phyloP scores from a whole-genome alignment of 2,797 vertebrate species.

The Sebastes steindachneri region DNA sequence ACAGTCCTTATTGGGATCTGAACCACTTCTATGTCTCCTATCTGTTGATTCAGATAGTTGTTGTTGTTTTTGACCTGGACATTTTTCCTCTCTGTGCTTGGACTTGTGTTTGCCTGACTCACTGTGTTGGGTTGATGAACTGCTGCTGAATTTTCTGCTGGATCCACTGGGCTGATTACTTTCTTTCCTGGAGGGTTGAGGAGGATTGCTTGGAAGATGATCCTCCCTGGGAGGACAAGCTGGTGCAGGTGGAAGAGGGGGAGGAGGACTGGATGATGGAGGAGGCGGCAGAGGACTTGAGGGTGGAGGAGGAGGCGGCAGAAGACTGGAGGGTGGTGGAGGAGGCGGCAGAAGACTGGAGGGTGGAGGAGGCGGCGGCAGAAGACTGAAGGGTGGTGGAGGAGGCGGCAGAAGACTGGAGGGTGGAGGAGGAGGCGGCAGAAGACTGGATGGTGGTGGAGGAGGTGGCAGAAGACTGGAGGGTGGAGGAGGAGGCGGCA shows the following conservation, averaged over 20 bases:
- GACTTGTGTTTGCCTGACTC: conserved; percentile 47
- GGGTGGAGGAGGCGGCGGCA: not conserved
- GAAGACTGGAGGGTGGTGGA: not conserved
- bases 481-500: conserved; percentile 5
- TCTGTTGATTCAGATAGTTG: conserved; percentile 43
- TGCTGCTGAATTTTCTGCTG: conserved; percentile 10
- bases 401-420: not conserved
- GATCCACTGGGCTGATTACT: not conserved
- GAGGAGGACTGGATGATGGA: not conserved
- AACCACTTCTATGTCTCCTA: conserved; percentile 34
- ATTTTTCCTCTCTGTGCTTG: conserved; percentile 63
- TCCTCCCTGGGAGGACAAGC: conserved; percentile 6
- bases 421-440: not conserved
- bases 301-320: not conserved
- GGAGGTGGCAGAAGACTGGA: not conserved
- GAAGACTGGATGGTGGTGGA: too few species aligned
- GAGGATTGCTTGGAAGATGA: not conserved
- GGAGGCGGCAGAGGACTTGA: not conserved
- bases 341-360: not conserved
- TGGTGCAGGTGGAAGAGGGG: conserved; percentile 6
- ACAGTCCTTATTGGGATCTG: conserved; percentile 57
- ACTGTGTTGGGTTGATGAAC: conserved; percentile 17
- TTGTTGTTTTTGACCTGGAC: conserved; percentile 39
- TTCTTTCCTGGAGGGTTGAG: conserved; percentile 37
- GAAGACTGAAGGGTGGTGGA: not conserved